Evolutionary conservation across 92 coral and sea anemone species (phyloP), one percentile per base, ranked within the genome.

Genomic region (Siderastrea siderea): DNA sequence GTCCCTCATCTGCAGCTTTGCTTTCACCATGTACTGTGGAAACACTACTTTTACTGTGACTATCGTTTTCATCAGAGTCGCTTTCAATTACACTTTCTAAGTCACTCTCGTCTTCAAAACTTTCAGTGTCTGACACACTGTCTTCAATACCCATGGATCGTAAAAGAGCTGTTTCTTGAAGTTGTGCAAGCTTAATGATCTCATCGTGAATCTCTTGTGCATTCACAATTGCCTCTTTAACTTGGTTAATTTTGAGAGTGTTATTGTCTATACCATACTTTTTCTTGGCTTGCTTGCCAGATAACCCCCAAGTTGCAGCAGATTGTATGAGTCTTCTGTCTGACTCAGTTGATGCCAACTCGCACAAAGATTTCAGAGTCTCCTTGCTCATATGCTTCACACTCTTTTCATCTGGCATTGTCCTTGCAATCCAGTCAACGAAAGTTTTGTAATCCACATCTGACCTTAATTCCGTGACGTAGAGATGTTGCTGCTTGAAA

Each of bases 151-250:
- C 93, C 79, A 90, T 8, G 54, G 89, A 84, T 71, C 19, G 89
- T 50, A 90, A 59, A 49, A 90, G 83, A 49, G 90, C 90, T 46
- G 86, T 78, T 26, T 90, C 93, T 79, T 90, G 61, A 3, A 84
- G 83, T 12, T 64, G 53, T 7, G 93, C 93, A 72, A 90, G 90
- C 74, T 54, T 54, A 63, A 80, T 70, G 47, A 70, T 45, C 55
- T 53, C 63, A 47, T 90, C 85, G 60, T 84, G 64, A 50, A 90
- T 84, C 26, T 84, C 86, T 47, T 71, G 51, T 71, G 75, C 81
- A 52, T 16, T 71, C 4, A 67, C 78, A 50, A 90, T 90, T 44
- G 85, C 86, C 71, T 84, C 81, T 67, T 79, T 84, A 77, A 88
- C 88, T 87, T 71, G 80, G 58, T 5, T 71, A 50, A 79, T 53